These are phyloP conservation scores for Pantala flavescens DNA, from an alignment of 1,140 invertebrate genomes.

Conservation along the genomic window DNA sequence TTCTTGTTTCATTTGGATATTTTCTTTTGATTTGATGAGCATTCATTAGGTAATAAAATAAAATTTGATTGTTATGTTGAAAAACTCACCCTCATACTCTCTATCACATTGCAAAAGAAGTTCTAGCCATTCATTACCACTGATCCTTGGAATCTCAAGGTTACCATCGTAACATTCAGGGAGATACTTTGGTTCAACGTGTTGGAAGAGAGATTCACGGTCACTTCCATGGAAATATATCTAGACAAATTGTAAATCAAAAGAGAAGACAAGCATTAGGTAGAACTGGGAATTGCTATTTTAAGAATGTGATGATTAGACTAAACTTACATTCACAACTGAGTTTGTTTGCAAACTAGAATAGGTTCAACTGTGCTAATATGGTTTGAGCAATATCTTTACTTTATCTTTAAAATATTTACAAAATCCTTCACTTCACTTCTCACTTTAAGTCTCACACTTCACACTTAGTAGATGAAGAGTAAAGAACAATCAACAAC, in stretches of 20 bases:
- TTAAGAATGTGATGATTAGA: too few relatives aligned
- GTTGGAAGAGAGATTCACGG: conserved; percentile 46
- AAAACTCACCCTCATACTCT: conserved; percentile 55
- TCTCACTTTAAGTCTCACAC: too few relatives aligned
- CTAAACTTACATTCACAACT: too few relatives aligned
- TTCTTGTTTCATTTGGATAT: not conserved
- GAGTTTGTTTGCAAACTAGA: too few relatives aligned
- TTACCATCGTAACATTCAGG: conserved; percentile 60
- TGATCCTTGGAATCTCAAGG: conserved; percentile 48
- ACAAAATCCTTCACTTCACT: too few relatives aligned
- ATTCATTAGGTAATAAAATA: not conserved
- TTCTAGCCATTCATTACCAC: conserved; percentile 48
- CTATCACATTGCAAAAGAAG: conserved; percentile 55
- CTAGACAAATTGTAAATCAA: conserved; percentile 30
- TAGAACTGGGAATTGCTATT: not conserved
- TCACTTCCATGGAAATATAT: conserved; percentile 72
- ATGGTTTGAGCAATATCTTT: too few relatives aligned
- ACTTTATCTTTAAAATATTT: too few relatives aligned
- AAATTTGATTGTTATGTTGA: not conserved
- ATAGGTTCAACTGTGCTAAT: too few relatives aligned
- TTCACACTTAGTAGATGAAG: too few relatives aligned
- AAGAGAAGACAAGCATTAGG: too few relatives aligned
- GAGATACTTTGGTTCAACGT: conserved; percentile 50
- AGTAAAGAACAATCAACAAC: too few relatives aligned
- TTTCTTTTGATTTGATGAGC: not conserved